Percentiles rank a stretch among this genome's conserved stretches.
Evolutionary conservation across 2,797 vertebrate species (phyloP).

Genomic region (Carcharodon carcharias): DNA sequence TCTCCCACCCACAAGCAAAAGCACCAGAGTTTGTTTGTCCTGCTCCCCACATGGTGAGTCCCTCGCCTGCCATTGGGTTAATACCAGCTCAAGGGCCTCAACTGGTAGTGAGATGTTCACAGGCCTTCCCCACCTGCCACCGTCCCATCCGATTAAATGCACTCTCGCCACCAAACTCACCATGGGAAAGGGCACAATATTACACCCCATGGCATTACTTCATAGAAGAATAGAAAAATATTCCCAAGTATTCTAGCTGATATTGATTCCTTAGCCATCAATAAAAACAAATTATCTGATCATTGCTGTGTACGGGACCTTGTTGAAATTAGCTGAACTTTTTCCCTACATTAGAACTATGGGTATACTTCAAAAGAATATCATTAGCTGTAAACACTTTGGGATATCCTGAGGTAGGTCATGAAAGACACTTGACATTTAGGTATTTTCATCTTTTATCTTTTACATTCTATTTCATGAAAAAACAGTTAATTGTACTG

Average conservation of each 20-base stretch:
- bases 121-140: too few relatives aligned
- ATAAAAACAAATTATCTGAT: background rate
- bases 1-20: too few relatives aligned
- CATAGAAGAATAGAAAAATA: background rate
- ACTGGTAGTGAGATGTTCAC: too few relatives aligned
- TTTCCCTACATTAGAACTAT: background rate
- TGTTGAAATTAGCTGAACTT: background rate
- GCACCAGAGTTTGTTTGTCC: too few relatives aligned
- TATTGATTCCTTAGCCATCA: background rate
- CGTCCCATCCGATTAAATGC: too few relatives aligned
- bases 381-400: background rate
- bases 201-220: background rate
- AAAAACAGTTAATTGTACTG: background rate
- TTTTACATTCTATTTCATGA: background rate
- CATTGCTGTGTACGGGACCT: background rate
- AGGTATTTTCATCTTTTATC: background rate
- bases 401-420: background rate
- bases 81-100: too few relatives aligned
- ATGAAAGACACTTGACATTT: background rate
- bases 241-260: background rate
- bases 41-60: too few relatives aligned
- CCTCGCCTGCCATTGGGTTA: too few relatives aligned
- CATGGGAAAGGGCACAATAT: too few relatives aligned
- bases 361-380: too few relatives aligned
- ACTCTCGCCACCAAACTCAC: too few relatives aligned